These are phyloP conservation scores for Cinclus cinclus DNA, from an alignment of 2,113 vertebrate species.

Conservation along the genomic window DNA sequence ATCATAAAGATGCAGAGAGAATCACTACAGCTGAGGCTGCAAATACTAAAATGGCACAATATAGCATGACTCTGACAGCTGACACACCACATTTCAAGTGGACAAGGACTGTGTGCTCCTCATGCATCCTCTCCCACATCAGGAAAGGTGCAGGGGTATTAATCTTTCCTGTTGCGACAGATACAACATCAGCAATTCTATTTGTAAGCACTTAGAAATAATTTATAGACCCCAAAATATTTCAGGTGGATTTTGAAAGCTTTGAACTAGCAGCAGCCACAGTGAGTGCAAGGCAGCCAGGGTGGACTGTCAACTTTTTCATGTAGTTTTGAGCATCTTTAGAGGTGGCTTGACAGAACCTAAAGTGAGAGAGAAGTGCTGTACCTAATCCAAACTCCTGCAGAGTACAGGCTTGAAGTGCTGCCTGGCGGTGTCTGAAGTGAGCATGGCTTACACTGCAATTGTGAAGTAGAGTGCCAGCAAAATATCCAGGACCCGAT, in stretches of 20 bases:
- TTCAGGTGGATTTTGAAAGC: neutral
- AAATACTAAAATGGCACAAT: neutral
- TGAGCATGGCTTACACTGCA: neutral
- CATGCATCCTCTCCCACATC: neutral
- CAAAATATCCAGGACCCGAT: rapidly evolving
- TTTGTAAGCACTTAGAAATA: neutral
- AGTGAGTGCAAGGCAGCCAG: neutral
- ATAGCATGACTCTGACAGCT: neutral
- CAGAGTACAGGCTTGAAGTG: neutral
- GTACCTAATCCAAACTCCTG: neutral
- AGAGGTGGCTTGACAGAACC: neutral
- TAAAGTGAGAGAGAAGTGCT: neutral
- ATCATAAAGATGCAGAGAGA: neutral
- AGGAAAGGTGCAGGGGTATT: neutral
- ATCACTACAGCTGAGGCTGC: neutral
- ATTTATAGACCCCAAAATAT: neutral
- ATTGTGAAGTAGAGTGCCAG: neutral
- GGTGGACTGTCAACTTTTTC: neutral
- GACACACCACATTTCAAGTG: neutral
- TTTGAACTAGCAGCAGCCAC: neutral
- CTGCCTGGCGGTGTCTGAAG: neutral
- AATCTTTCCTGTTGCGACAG: neutral
- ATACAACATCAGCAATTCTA: neutral
- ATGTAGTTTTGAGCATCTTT: neutral
- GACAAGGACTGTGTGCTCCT: neutral